Conservation (phyloP, 1,140 invertebrate genomes). For the Eriosoma lanigerum region DNA sequence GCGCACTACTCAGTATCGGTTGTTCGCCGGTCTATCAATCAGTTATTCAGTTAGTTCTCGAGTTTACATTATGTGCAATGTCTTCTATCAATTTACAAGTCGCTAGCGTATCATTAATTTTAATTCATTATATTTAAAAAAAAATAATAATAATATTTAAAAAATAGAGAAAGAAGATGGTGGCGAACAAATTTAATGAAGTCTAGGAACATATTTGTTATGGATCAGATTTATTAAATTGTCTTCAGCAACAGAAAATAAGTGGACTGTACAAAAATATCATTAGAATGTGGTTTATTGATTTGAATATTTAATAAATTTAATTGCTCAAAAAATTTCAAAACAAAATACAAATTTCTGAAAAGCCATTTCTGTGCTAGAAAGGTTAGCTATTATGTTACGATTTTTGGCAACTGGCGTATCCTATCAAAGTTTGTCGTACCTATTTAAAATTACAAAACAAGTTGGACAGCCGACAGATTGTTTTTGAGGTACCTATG, state of each 20-base stretch:
- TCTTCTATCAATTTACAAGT: constrained; percentile 1
- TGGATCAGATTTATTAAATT: constrained; percentile 18
- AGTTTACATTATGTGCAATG: constrained; percentile 6
- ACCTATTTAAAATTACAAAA: constrained; percentile 36
- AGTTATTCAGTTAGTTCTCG: constrained; percentile 5
- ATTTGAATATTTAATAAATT: constrained; percentile 15
- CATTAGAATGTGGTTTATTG: constrained; percentile 51
- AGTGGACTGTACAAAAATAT: constrained; percentile 33
- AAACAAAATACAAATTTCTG: constrained; percentile 13
- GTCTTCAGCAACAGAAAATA: constrained; percentile 35
- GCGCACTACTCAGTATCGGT: too few relatives aligned
- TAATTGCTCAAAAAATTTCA: background rate
- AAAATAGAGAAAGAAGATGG: background rate
- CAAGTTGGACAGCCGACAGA: constrained; percentile 15
- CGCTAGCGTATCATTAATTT: constrained; percentile 1
- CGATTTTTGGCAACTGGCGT: too few relatives aligned
- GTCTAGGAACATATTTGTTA: background rate
- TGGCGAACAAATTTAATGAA: constrained; percentile 11
- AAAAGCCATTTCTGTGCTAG: constrained; percentile 15
- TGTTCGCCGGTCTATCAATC: background rate
- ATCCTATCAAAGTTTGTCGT: constrained; percentile 43
- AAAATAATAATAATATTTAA: background rate
- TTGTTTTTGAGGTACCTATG: constrained; percentile 34
- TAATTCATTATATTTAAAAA: constrained; percentile 13
- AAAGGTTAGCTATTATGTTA: too few relatives aligned